Conservation (phyloP, 2,797 vertebrate species). For the Tiaroga cobitis region DNA sequence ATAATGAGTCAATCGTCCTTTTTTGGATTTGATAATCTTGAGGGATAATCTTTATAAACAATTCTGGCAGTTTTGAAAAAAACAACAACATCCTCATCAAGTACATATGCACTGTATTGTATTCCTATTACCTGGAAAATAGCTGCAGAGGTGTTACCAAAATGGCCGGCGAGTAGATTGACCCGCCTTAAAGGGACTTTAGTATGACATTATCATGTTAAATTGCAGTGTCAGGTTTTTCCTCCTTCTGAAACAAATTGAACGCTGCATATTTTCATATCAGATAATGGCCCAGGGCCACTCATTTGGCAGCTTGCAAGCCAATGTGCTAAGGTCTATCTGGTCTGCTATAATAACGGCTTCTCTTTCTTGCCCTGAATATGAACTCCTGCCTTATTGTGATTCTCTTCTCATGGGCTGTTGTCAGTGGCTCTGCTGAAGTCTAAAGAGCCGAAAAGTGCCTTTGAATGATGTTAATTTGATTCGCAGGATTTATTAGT, state of each 20-base stretch:
- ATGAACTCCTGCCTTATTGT: slow-evolving; percentile 55
- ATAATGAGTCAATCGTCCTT: neutral
- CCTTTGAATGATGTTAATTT: slow-evolving; percentile 37
- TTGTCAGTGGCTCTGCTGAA: slow-evolving; percentile 42
- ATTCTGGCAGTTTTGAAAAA: neutral
- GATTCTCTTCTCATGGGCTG: slow-evolving; percentile 49
- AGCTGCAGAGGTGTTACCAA: slow-evolving; percentile 13
- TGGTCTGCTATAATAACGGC: slow-evolving; percentile 39
- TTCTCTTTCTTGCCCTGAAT: slow-evolving; percentile 51
- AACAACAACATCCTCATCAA: neutral
- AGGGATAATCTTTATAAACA: neutral
- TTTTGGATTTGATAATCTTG: neutral
- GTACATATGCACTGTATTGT: neutral
- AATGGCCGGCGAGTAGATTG: slow-evolving; percentile 1
- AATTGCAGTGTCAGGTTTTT: slow-evolving; percentile 46
- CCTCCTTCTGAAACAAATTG: slow-evolving; percentile 46
- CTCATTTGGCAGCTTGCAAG: slow-evolving; percentile 52
- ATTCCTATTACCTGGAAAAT: slow-evolving; percentile 8
- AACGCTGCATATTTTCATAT: slow-evolving; percentile 46
- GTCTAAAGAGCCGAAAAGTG: slow-evolving; percentile 40
- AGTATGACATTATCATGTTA: slow-evolving; percentile 38
- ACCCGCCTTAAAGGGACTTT: slow-evolving; percentile 27
- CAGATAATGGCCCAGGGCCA: slow-evolving; percentile 50
- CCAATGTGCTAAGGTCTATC: slow-evolving; percentile 46
- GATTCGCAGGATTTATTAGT: slow-evolving; percentile 24